Evolutionary conservation across 2,113 vertebrate species (phyloP).

Genomic region (Rallus limicola): DNA sequence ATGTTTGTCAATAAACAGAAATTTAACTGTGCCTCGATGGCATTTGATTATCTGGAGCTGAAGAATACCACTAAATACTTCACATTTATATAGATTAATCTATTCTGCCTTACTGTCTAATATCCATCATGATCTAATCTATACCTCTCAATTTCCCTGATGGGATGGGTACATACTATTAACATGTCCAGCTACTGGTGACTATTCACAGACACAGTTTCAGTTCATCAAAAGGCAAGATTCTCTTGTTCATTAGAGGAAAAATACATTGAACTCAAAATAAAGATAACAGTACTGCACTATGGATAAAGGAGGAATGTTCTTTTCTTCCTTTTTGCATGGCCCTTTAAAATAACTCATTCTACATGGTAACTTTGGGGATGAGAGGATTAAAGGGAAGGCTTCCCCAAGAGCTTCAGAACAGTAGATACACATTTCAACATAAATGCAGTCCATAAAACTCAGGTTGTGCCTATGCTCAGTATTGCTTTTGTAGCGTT

Average conservation of each 20-base stretch:
- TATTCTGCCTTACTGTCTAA: not conserved
- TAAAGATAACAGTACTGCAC: not conserved
- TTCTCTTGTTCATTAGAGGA: not conserved
- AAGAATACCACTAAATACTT: slow-evolving; percentile 39
- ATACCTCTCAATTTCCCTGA: not conserved
- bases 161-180: not conserved
- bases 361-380: not conserved
- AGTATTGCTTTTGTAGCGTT: not conserved
- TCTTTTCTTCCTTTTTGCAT: not conserved
- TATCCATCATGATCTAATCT: slow-evolving; percentile 4
- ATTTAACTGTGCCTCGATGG: not conserved
- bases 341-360: not conserved
- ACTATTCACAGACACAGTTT: not conserved
- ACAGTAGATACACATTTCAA: not conserved
- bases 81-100: slow-evolving; percentile 29
- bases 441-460: not conserved
- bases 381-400: not conserved
- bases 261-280: not conserved
- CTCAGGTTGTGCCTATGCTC: not conserved
- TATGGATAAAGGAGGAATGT: not conserved
- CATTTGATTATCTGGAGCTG: slow-evolving; percentile 28
- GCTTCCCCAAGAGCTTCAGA: not conserved
- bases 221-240: not conserved
- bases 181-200: not conserved
- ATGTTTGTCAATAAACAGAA: slow-evolving; percentile 40